Percentiles rank a stretch among this genome's conserved stretches.
Evolutionary conservation across 2,113 vertebrate genomes (phyloP).

Genomic region (Nibea albiflora): DNA sequence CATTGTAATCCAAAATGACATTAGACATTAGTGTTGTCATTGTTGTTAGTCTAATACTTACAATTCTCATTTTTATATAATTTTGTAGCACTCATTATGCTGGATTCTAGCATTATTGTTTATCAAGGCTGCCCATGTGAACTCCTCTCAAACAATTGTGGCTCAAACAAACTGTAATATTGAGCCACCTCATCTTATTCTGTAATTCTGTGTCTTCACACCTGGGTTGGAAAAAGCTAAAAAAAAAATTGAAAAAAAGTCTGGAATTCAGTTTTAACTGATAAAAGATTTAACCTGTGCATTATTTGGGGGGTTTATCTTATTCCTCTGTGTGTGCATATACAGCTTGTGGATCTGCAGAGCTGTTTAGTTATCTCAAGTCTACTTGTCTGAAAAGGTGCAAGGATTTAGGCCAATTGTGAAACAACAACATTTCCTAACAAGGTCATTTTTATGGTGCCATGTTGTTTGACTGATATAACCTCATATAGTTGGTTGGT

Average conservation of each 20-base stretch:
- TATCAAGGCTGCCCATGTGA: not conserved
- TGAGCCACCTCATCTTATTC: not conserved
- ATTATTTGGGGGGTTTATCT: not conserved
- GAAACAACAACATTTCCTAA: too few species aligned
- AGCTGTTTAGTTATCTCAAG: not conserved
- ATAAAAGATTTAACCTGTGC: not conserved
- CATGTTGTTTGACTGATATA: not conserved
- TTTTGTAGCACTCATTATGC: not conserved
- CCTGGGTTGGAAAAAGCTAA: not conserved
- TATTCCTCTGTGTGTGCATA: not conserved
- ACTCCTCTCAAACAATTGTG: not conserved
- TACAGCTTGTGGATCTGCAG: not conserved
- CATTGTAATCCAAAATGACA: not conserved
- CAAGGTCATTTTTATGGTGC: not conserved
- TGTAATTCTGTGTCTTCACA: not conserved
- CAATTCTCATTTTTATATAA: not conserved
- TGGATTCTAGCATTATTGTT: not conserved
- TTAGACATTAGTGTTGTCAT: too few species aligned
- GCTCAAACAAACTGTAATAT: too few species aligned
- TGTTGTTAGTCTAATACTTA: not conserved
- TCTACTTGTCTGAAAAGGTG: not conserved
- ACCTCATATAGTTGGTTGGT: not conserved
- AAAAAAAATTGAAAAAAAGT: too few species aligned
- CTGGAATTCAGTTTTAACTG: not conserved
- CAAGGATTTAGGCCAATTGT: not conserved